These are phyloP conservation scores for Monochamus saltuarius DNA, from an alignment of 1,140 invertebrate genomes.

Conservation along the genomic window DNA sequence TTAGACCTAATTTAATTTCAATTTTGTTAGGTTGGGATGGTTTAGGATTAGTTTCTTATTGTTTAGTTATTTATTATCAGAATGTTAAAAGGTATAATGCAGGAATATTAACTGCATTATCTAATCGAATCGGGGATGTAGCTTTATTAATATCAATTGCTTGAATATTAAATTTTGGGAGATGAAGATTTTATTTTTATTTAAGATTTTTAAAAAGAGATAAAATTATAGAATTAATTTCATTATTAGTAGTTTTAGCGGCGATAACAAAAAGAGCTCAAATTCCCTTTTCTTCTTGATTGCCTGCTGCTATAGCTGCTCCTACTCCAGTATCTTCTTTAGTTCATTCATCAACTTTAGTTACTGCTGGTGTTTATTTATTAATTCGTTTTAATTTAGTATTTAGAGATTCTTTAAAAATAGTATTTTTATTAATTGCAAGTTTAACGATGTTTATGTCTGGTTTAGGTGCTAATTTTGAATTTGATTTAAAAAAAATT, in stretches of 20 bases:
- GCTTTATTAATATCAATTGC: constrained; percentile 58
- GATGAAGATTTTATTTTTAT: constrained; percentile 58
- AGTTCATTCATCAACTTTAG: constrained; percentile 74
- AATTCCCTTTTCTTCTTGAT: constrained; percentile 70
- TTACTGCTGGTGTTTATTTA: constrained; percentile 71
- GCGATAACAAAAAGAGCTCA: constrained; percentile 72
- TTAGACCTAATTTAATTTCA: constrained; percentile 65
- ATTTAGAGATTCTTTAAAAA: constrained; percentile 39
- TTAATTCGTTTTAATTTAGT: constrained; percentile 63
- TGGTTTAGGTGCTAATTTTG: constrained; percentile 60
- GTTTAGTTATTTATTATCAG: constrained; percentile 67
- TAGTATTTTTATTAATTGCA: constrained; percentile 49
- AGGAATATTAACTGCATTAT: constrained; percentile 63
- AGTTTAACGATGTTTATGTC: constrained; percentile 63
- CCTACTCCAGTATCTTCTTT: constrained; percentile 70
- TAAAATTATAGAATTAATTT: constrained; percentile 52
- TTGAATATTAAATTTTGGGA: constrained; percentile 58
- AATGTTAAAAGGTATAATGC: constrained; percentile 61
- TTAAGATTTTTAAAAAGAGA: constrained; percentile 53
- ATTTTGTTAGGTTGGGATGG: constrained; percentile 72
- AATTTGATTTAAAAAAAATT: constrained; percentile 69
- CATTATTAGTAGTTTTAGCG: constrained; percentile 56
- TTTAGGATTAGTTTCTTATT: constrained; percentile 66
- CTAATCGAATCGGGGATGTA: constrained; percentile 64
- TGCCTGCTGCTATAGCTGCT: constrained; percentile 69